Percentiles rank a stretch among this genome's conserved stretches.
phyloP scores from a whole-genome alignment of 2,888 invertebrate genomes.

The Tribolium freemani region DNA sequence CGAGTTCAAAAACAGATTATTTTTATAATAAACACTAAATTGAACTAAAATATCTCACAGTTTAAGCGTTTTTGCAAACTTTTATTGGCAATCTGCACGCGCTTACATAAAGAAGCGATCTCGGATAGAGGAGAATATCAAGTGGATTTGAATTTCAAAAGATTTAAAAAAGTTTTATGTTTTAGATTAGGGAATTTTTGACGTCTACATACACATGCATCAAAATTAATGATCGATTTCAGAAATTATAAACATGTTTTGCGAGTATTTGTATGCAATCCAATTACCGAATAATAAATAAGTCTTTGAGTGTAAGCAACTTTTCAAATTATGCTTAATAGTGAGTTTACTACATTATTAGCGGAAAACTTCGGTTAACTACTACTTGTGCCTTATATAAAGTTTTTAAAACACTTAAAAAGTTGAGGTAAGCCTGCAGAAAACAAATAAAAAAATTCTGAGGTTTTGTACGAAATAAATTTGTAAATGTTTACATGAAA shows the following conservation, averaged over 20 bases:
- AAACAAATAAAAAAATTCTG: neutral
- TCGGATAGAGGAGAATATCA: slow-evolving; percentile 22
- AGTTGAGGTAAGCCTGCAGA: neutral
- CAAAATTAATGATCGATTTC: no score
- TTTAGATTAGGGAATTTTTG: neutral
- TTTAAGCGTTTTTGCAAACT: slow-evolving; percentile 3
- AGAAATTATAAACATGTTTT: no score
- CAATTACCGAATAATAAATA: neutral
- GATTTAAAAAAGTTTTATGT: neutral
- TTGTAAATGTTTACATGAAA: slow-evolving; percentile 8
- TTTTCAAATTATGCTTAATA: neutral
- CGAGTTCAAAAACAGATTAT: neutral
- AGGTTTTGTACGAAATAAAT: neutral
- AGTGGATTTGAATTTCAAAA: neutral
- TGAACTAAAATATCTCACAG: neutral
- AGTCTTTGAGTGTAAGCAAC: neutral
- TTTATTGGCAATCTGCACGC: slow-evolving; percentile 30
- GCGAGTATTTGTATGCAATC: no score
- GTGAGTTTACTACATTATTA: neutral
- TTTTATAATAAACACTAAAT: neutral
- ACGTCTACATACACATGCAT: neutral
- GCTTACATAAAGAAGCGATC: slow-evolving; percentile 21
- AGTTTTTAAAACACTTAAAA: slow-evolving; percentile 5
- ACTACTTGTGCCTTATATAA: neutral
- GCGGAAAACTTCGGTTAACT: neutral